A percentile compares a stretch with the other conserved stretches of the same genome.
Evolutionary conservation across 1,140 invertebrate species (phyloP).

Genomic region (Calliphora vicina): DNA sequence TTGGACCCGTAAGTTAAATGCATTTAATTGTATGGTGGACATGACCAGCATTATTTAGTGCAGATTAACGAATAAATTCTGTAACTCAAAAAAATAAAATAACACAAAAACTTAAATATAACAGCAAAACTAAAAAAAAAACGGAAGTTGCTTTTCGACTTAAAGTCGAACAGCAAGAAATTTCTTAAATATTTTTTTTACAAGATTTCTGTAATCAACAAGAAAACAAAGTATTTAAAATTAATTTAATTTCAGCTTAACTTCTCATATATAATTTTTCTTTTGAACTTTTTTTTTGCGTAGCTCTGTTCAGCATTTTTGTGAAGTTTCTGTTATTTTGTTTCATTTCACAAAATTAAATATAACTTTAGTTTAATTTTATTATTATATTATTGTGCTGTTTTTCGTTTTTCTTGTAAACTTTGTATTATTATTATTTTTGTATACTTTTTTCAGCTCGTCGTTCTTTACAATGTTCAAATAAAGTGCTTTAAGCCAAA

Average conservation of each 20-base stretch:
- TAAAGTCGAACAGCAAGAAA: neutral
- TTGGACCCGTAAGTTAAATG: slow-evolving; percentile 8
- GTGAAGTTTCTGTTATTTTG: neutral
- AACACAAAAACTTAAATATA: neutral
- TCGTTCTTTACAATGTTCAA: neutral
- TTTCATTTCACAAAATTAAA: neutral
- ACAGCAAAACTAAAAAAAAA: neutral
- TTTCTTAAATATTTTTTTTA: neutral
- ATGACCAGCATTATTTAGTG: slow-evolving; percentile 13
- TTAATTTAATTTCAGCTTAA: slow-evolving; percentile 2
- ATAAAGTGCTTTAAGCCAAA: neutral
- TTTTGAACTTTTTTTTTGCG: neutral
- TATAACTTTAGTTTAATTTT: neutral
- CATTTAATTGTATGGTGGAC: neutral
- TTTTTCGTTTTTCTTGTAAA: neutral
- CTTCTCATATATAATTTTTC: neutral
- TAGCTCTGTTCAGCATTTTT: neutral
- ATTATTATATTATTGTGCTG: neutral
- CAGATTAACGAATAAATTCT: slow-evolving; percentile 1
- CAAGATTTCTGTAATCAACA: neutral
- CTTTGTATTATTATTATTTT: no score
- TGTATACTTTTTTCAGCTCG: neutral
- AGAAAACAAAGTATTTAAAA: neutral
- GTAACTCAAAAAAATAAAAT: neutral
- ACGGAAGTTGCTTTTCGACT: neutral